Base-by-base conservation (phyloP, 2,113 vertebrate genomes). In the Cololabis saira region DNA sequence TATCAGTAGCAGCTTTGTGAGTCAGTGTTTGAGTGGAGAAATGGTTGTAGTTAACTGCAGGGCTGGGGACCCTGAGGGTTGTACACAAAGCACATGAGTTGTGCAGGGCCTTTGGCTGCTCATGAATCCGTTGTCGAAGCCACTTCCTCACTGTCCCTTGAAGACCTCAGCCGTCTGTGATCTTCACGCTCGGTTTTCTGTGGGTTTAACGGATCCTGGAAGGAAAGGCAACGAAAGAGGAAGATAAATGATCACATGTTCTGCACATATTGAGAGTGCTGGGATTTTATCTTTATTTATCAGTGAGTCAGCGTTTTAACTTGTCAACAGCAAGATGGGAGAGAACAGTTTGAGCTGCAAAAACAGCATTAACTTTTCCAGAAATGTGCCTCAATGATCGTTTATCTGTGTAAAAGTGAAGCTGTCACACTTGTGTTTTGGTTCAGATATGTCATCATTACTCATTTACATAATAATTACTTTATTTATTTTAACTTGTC, bases 121-220 rank as follows among this genome's bases (percentile, higher is more conserved):
- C 41, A 8, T 70, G 30, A 59, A 70, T 18, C 68, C 5, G 30
- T 49, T 47, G 33, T 24, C 45, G 47, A 52, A 63, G 58, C 11
- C 49, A 52, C 67, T 51, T 52, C 37, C 58, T 66, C 33, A 22
- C 33, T 22, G 51, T 37, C 56, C 33, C 22, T 47, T 41, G 42
- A 52, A 69, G 17, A 21, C 67, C 24, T 63, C 16, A 44, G 21
- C 41, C 47, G 24, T 69, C 17, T 55, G 12, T n/a, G 4, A 61
- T 65, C 13, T 49, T 22, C 53, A 13, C 21, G 0, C 15, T 47
- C 51, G 24, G 45, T 61, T 22, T 58, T 68, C 12, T 37, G 10
- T 24, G 37, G 54, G 52, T 80, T 67, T 74, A 50, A 18, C 55
- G 62, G 51, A 33, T 40, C 13, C 6, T 54, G n/a, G 41, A 51